Evolutionary conservation across 2,797 vertebrate genomes (phyloP), one percentile per base, ranked within the genome.

Genomic region (Pangasius larnaudii): DNA sequence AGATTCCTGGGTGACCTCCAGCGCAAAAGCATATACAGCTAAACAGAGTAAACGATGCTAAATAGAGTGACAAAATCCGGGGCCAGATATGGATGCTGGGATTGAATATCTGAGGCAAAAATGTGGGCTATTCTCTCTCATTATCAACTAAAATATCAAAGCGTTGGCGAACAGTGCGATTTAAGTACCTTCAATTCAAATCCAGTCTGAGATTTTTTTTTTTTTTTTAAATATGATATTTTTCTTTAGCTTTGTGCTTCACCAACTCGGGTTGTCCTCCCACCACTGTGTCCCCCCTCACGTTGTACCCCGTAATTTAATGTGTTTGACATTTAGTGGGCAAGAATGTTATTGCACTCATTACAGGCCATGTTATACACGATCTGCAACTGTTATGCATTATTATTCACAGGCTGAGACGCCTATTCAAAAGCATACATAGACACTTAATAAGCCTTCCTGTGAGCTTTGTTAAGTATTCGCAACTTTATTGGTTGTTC

Each of bases 1-100:
- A 87, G 72, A 86, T 78, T 90, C 80, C 88, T 89, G 88, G 86
- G 71, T 72, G 74, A 84, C 61, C 85, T 91, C 87, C 86, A 90
- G 71, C 30, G 67, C 36, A 16, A 65, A 85, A 89, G 80, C 67
- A 49, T 51, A 80, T 51, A 39, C 14, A 72, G 72, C 86, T 51
- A 89, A 85, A 83, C 22, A 14, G 56, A 59, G 33, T 63, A 82
- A 61, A 82, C 79, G 36, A 63, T 85, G 80, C 69, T 77, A 72
- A 85, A 84, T 53, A 59, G 46, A 86, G 88, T 67, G 79, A 83
- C 84, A 61, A 56, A 88, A 46, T 82, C 79, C 5, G 1, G 14
- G 53, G 53, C 16, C 88, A 77, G 33, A 19, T 46, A 59, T 61
- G 59, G 69, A 71, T 46, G 63, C 33, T 75, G 65, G 56, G 84